A percentile compares a stretch with the other conserved stretches of the same genome.
phyloP scores from a whole-genome alignment of 2,797 vertebrate genomes.

The Sebastes hopkinsi region DNA sequence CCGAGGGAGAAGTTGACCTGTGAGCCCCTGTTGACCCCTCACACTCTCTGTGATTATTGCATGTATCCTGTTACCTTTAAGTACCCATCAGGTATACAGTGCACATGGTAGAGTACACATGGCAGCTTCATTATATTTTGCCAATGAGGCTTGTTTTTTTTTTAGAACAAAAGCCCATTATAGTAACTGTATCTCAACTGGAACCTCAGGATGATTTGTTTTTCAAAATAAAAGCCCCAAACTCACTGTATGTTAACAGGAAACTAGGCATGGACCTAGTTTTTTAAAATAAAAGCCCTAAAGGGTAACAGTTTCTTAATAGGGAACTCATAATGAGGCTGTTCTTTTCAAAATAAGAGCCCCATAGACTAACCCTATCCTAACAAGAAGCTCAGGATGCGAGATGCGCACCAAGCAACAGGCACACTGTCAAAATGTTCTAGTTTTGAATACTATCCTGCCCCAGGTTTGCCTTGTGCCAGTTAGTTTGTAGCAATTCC shows the following conservation, averaged over 20 bases:
- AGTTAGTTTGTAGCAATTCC: background rate
- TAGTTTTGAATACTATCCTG: background rate
- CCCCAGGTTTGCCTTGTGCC: background rate
- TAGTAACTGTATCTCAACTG: accelerated
- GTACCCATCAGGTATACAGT: background rate
- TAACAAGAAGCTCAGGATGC: accelerated
- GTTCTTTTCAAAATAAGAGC: too few species aligned
- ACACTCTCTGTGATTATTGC: background rate
- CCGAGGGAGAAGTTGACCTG: background rate
- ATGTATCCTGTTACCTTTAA: background rate
- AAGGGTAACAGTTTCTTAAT: too few species aligned
- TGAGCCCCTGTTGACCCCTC: background rate
- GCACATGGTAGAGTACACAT: background rate
- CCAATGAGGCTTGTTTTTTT: too few species aligned
- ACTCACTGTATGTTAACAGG: too few species aligned
- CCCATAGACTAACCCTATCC: too few species aligned
- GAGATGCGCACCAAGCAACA: too few species aligned
- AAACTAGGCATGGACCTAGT: too few species aligned
- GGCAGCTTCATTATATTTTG: background rate
- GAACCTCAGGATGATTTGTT: too few species aligned
- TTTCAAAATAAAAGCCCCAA: too few species aligned
- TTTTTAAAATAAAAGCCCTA: too few species aligned
- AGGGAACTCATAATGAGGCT: accelerated
- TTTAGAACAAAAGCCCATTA: background rate
- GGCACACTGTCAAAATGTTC: too few species aligned